These are phyloP conservation scores for Corythaixoides concolor DNA, from an alignment of 2,113 vertebrate genomes.

Conservation along the genomic window DNA sequence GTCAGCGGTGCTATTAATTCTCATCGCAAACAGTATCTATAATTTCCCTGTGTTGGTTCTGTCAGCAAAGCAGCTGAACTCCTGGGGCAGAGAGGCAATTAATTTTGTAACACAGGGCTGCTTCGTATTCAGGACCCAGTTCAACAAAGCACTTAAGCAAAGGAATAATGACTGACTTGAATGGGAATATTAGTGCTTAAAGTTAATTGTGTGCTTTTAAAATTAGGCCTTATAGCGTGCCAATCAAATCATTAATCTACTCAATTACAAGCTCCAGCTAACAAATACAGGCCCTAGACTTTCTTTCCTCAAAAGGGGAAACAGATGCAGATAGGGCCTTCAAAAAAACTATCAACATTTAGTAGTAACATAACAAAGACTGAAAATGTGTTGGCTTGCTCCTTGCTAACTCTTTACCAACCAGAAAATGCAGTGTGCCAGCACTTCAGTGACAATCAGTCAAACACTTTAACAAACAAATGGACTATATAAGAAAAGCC, in stretches of 20 bases:
- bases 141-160: conserved; percentile 25
- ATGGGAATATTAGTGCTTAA: not conserved
- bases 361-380: not conserved
- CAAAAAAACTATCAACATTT: not conserved
- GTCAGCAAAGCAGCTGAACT: not conserved
- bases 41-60: not conserved
- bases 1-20: not conserved
- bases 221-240: not conserved
- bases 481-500: not conserved
- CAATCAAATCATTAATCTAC: not conserved
- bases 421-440: not conserved
- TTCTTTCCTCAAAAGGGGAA: not conserved
- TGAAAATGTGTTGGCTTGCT: not conserved
- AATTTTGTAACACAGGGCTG: not conserved
- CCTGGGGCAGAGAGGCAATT: not conserved
- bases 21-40: accelerated
- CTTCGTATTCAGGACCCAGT: not conserved
- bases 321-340: not conserved
- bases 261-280: not conserved
- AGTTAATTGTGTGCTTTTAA: conserved; percentile 1
- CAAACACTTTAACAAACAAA: not conserved
- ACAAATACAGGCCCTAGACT: not conserved
- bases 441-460: not conserved
- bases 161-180: not conserved
- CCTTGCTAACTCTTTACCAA: not conserved